These are phyloP conservation scores for Lepus timidus DNA, from an alignment of 2,113 vertebrate genomes.

Conservation along the genomic window DNA sequence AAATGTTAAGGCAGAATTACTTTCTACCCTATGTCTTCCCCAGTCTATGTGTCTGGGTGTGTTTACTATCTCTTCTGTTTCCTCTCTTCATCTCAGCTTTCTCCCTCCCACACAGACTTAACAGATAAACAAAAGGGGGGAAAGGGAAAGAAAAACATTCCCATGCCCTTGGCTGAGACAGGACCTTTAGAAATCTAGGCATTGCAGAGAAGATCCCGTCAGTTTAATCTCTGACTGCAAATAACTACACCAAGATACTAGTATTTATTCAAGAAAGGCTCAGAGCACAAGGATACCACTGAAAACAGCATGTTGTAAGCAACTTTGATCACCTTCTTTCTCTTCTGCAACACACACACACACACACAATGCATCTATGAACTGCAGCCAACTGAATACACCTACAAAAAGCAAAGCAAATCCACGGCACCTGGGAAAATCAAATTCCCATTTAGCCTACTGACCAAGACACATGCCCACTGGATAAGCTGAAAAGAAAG, in stretches of 20 bases:
- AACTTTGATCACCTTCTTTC: background rate
- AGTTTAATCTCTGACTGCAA: background rate
- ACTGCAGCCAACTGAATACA: background rate
- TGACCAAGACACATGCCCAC: background rate
- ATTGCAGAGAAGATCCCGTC: background rate
- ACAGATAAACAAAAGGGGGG: background rate
- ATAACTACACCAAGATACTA: background rate
- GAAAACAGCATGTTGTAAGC: background rate
- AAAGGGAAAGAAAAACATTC: background rate
- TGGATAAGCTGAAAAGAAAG: constrained; percentile 51
- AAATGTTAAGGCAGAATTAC: background rate
- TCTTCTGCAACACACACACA: background rate
- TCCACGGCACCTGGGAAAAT: background rate
- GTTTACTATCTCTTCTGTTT: constrained; percentile 44
- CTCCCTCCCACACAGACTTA: constrained; percentile 28
- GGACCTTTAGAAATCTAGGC: background rate
- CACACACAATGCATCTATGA: background rate
- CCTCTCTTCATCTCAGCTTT: background rate
- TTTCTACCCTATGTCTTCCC: background rate
- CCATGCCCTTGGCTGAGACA: background rate
- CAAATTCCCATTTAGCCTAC: background rate
- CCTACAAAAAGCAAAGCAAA: constrained; percentile 31
- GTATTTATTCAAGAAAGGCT: constrained; percentile 11
- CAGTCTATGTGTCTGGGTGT: background rate
- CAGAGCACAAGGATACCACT: background rate